Evolutionary conservation across 2,797 vertebrate genomes (phyloP).

Genomic region (Hyperoplus lanceolatus): DNA sequence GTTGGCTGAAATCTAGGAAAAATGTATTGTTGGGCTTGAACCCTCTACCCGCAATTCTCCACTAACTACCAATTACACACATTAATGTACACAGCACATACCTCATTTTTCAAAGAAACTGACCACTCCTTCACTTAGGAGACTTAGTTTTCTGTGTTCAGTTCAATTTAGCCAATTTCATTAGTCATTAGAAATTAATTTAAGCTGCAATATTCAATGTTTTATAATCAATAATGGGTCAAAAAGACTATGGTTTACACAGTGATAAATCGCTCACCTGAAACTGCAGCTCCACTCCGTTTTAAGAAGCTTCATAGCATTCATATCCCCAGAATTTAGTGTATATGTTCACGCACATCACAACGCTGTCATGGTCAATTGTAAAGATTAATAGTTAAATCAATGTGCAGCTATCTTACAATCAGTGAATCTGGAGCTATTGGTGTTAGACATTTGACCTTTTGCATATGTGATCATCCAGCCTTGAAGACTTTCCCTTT

Average conservation of each 20-base stretch:
- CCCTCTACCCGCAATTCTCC: neutral
- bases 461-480: neutral
- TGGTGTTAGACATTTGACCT: neutral
- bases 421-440: neutral
- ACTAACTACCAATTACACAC: neutral
- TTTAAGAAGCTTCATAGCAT: too few species aligned
- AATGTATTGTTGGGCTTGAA: neutral
- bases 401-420: neutral
- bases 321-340: neutral
- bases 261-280: neutral
- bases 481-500: neutral
- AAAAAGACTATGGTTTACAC: neutral
- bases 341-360: neutral
- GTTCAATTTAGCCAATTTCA: neutral
- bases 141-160: too few species aligned
- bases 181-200: neutral
- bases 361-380: too few species aligned
- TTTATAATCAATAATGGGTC: neutral
- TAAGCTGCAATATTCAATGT: neutral
- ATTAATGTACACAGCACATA: neutral
- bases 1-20: neutral
- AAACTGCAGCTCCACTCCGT: too few species aligned
- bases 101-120: neutral
- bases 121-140: neutral
- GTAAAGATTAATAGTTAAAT: too few species aligned